Conservation (phyloP, 30 jellyfish, hydroid and myxozoan genomes). For the Aurelia sp. region DNA sequence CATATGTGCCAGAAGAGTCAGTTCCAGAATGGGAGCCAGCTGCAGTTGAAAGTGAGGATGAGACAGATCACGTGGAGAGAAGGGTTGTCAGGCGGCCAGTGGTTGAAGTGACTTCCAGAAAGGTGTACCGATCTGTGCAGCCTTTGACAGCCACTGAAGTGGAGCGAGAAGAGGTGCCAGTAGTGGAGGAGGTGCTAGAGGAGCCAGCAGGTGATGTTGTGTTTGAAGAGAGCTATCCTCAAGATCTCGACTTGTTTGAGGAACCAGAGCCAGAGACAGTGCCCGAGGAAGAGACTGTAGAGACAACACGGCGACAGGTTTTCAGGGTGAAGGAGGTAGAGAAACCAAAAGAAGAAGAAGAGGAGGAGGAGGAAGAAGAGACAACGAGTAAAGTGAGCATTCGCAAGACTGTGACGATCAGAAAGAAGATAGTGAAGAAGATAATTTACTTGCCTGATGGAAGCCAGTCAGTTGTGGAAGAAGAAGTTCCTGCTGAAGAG, state of each 20-base stretch:
- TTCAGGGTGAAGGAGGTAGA: conserved; percentile 12
- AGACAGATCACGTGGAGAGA: conserved; percentile 28
- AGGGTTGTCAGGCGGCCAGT: conserved; percentile 48
- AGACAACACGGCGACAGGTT: conserved; percentile 37
- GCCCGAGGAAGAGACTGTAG: too few relatives aligned
- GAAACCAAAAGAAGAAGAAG: neutral
- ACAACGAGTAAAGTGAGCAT: neutral
- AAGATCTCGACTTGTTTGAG: too few relatives aligned
- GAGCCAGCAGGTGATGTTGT: conserved; percentile 58
- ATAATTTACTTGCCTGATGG: too few relatives aligned
- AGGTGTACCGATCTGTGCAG: too few relatives aligned
- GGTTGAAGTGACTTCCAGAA: conserved; percentile 29
- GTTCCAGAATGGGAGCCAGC: too few relatives aligned
- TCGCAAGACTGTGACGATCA: too few relatives aligned
- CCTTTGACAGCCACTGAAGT: conserved; percentile 7
- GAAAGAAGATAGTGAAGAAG: too few relatives aligned
- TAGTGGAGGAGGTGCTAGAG: conserved; percentile 64
- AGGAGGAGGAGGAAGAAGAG: conserved; percentile 8
- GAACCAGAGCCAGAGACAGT: too few relatives aligned
- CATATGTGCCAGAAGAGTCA: too few relatives aligned
- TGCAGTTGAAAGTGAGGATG: neutral
- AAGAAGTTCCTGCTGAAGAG: too few relatives aligned
- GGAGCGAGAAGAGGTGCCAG: conserved; percentile 47
- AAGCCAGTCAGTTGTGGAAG: too few relatives aligned
- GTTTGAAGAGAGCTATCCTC: too few relatives aligned